Evolutionary conservation across 2,113 vertebrate species (phyloP), one percentile per base, ranked within the genome.

Genomic region (Chrysemys picta): DNA sequence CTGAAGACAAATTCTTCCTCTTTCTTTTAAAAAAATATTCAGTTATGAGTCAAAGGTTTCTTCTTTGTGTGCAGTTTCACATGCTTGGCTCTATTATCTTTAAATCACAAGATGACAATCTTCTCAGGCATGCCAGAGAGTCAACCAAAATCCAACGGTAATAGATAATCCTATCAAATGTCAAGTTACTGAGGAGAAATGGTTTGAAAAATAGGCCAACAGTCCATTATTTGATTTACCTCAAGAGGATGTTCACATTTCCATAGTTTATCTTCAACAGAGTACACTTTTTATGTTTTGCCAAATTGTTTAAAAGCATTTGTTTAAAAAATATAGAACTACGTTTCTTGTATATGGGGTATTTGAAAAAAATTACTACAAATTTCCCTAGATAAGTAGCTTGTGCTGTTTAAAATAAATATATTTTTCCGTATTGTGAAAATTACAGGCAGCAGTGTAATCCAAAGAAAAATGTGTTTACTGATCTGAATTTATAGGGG

Each of bases 101-200:
- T 98, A 97, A 98, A 98, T 98, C 97, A 98, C 97, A 97, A 98
- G 96, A 98, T 96, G 97, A 96, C 94, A 97, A 89, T 97, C 98
- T 98, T 98, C 95, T 98, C 96, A 94, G 91, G 94, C 97, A 97
- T 88, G 96, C 94, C 96, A 97, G 95, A 98, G 95, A 98, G 94
- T 97, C 96, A 93, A 97, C 96, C 96, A 97, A 98, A 98, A 97
- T 97, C 97, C 96, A 98, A 97, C 93, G 94, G 97, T 97, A 98
- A 97, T 95, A 98, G 91, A 96, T 98, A 98, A 98, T 97, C 97
- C 97, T 97, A 98, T 98, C 95, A 98, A 97, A 98, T 98, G 98
- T 98, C 98, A 98, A 96, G 95, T 98, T 97, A 95, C 97, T 92
- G 91, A 97, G 96, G 94, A 97, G 95, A 97, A 96, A 94, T n/a